A percentile compares a stretch with the other conserved stretches of the same genome.
Conservation (phyloP, 2,113 vertebrate species). For the Marmota flaviventris region DNA sequence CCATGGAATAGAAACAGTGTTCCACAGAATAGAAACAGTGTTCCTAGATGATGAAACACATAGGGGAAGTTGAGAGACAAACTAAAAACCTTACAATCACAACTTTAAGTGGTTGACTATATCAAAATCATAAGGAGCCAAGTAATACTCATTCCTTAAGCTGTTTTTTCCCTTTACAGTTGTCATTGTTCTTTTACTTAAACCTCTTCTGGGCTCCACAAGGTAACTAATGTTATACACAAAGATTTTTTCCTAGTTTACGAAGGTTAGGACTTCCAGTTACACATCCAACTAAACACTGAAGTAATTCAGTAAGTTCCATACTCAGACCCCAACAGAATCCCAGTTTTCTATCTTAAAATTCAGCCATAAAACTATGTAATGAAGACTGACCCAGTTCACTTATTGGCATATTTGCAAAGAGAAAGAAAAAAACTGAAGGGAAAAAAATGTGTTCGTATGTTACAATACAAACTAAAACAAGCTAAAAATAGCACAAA, state of each 20-base stretch:
- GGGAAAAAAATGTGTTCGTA: background rate
- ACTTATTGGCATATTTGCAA: background rate
- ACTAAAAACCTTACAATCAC: background rate
- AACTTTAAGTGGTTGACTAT: background rate
- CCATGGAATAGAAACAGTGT: background rate
- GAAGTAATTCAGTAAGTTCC: background rate
- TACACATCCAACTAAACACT: background rate
- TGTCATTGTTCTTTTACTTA: background rate
- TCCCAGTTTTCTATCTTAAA: background rate
- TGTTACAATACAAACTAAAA: background rate
- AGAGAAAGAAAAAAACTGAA: background rate
- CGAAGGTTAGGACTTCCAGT: background rate
- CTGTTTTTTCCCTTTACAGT: background rate
- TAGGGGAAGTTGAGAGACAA: background rate
- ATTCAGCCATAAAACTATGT: background rate
- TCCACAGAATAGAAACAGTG: background rate
- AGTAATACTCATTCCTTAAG: background rate
- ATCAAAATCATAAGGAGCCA: background rate
- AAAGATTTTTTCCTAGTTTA: background rate
- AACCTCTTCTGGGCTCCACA: background rate
- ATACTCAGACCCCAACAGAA: background rate
- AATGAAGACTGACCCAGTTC: background rate
- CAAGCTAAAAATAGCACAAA: constrained; percentile 32
- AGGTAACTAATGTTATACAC: background rate
- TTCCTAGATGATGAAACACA: background rate